Evolutionary conservation across 2,888 invertebrate species (phyloP).

Genomic region (Oasisia sp.): DNA sequence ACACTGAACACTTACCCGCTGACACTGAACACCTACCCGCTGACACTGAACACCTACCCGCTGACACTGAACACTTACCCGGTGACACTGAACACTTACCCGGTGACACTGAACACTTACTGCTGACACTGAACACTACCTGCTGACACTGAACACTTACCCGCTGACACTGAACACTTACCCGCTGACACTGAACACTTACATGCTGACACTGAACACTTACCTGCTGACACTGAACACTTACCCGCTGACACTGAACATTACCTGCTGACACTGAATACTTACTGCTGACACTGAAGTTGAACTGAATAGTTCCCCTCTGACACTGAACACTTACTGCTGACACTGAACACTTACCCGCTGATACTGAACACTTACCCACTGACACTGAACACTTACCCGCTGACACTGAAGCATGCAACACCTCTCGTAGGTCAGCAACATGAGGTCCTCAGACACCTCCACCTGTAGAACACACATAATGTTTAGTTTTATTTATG

Average conservation of each 20-base stretch:
- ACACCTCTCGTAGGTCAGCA: conserved; percentile 74
- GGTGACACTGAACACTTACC: not conserved
- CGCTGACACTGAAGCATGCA: conserved; percentile 74
- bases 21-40: too few species aligned
- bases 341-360: not conserved
- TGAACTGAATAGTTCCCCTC: not conserved
- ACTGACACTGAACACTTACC: conserved; percentile 52
- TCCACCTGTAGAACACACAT: conserved; percentile 65
- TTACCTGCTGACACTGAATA: not conserved
- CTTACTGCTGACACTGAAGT: not conserved
- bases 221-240: not conserved
- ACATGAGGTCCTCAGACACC: conserved; percentile 70
- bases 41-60: too few species aligned
- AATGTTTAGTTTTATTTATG: not conserved
- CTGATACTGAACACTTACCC: not conserved
- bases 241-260: not conserved
- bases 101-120: not conserved
- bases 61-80: too few species aligned
- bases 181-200: not conserved
- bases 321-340: not conserved
- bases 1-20: not conserved
- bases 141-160: not conserved
- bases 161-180: not conserved
- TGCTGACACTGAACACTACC: not conserved
- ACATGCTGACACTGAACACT: not conserved